Conservation (phyloP, 2,888 invertebrate species). For the Drosophila cyrtoloma region DNA sequence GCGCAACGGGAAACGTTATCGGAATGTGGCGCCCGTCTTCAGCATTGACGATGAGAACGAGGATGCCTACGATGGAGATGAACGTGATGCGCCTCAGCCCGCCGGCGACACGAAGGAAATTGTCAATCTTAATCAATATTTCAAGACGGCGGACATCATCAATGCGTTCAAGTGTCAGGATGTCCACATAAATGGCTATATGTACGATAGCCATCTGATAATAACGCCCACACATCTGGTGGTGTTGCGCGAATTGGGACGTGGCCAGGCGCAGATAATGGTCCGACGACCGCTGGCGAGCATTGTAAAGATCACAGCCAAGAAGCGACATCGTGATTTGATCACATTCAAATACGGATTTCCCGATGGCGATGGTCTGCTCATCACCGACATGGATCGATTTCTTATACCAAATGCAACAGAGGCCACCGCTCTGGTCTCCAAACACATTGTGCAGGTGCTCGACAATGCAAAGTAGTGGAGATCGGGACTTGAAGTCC, state of each 20-base stretch:
- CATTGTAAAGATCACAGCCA: constrained; percentile 98
- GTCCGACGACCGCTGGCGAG: constrained; percentile 95
- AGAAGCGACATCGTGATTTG: constrained; percentile 96
- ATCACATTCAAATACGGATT: constrained; percentile 98
- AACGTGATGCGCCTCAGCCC: constrained; percentile 83
- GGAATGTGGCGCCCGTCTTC: constrained; percentile 96
- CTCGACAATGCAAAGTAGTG: constrained; percentile 82
- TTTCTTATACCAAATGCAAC: constrained; percentile 96
- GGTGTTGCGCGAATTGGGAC: constrained; percentile 91
- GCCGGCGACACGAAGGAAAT: constrained; percentile 90
- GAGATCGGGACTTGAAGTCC: neutral
- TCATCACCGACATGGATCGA: constrained; percentile 95
- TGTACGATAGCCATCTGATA: constrained; percentile 94
- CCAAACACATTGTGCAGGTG: constrained; percentile 93
- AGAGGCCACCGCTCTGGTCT: constrained; percentile 95
- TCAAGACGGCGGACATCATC: constrained; percentile 93
- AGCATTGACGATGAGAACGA: constrained; percentile 96
- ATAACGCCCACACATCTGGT: constrained; percentile 94
- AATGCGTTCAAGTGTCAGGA: constrained; percentile 96
- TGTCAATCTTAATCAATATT: constrained; percentile 92
- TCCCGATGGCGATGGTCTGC: constrained; percentile 91
- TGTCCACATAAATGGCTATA: constrained; percentile 94
- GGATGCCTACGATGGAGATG: constrained; percentile 79
- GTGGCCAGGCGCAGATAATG: constrained; percentile 93
- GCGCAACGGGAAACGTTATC: constrained; percentile 93